phyloP scores from a whole-genome alignment of 37 sponge, comb jelly and placozoan species.

The Ephydatia muelleri region DNA sequence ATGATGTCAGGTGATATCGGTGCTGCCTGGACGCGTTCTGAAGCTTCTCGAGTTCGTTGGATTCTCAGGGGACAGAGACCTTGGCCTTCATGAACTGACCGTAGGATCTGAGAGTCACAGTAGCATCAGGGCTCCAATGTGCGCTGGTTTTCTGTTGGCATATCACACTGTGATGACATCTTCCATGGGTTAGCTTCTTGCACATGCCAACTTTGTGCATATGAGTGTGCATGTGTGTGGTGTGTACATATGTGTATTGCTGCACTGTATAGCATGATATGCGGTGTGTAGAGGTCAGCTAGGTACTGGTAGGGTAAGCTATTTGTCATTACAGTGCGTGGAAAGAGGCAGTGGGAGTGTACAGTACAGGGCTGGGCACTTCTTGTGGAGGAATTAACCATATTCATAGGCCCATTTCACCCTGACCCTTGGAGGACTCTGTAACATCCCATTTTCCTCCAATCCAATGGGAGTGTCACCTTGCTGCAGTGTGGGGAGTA shows the following conservation, averaged over 20 bases:
- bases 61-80: conserved; percentile 61
- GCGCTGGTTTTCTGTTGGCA: conserved; percentile 48
- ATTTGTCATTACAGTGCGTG: not conserved
- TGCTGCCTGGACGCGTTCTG: conserved; percentile 58
- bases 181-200: conserved; percentile 53
- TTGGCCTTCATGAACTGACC: conserved; percentile 54
- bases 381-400: not conserved
- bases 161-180: conserved; percentile 50
- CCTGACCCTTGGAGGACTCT: not conserved
- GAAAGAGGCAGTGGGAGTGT: not conserved
- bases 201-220: not conserved
- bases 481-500: not conserved
- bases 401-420: not conserved
- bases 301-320: not conserved
- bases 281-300: too few species aligned
- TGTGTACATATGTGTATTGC: not conserved
- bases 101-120: conserved; percentile 20
- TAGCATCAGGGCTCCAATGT: conserved; percentile 45
- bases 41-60: conserved; percentile 83
- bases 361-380: not conserved
- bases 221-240: not conserved
- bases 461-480: not conserved
- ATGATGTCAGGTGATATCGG: conserved; percentile 63
- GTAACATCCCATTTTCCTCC: not conserved
- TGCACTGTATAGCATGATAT: not conserved